phyloP scores from a whole-genome alignment of 2,888 invertebrate genomes.

The Rhimphoctona megacephalus region DNA sequence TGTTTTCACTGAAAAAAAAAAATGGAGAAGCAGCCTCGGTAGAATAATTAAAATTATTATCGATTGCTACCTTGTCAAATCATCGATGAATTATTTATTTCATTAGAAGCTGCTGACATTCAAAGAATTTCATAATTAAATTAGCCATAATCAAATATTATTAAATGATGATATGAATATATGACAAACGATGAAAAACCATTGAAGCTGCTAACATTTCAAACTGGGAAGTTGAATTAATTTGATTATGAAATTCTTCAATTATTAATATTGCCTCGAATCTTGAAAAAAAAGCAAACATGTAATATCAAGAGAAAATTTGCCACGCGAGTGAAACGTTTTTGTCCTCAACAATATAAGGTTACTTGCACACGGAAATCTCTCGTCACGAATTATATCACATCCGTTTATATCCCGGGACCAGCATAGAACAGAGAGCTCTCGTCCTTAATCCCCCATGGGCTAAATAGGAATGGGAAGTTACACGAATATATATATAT shows the following conservation, averaged over 20 bases:
- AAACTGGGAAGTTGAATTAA: neutral
- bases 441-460: conserved; percentile 63
- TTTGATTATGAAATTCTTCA: neutral
- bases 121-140: too few species aligned
- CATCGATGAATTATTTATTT: neutral
- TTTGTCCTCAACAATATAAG: conserved; percentile 43
- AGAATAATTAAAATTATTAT: neutral
- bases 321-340: conserved; percentile 45
- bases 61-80: neutral
- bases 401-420: conserved; percentile 53
- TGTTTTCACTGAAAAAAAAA: conserved; percentile 85
- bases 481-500: neutral
- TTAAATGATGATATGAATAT: too few species aligned
- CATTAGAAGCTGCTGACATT: too few species aligned
- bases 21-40: conserved; percentile 18
- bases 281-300: conserved; percentile 5
- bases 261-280: conserved; percentile 48
- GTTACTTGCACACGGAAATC: conserved; percentile 27
- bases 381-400: conserved; percentile 56
- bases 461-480: conserved; percentile 43
- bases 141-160: too few species aligned
- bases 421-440: conserved; percentile 56
- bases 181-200: too few species aligned
- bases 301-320: conserved; percentile 53
- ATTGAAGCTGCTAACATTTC: too few species aligned